A percentile compares a stretch with the other conserved stretches of the same genome.
These are phyloP conservation scores for Geococcyx californianus DNA, from an alignment of 2,113 vertebrate species.

Conservation along the genomic window DNA sequence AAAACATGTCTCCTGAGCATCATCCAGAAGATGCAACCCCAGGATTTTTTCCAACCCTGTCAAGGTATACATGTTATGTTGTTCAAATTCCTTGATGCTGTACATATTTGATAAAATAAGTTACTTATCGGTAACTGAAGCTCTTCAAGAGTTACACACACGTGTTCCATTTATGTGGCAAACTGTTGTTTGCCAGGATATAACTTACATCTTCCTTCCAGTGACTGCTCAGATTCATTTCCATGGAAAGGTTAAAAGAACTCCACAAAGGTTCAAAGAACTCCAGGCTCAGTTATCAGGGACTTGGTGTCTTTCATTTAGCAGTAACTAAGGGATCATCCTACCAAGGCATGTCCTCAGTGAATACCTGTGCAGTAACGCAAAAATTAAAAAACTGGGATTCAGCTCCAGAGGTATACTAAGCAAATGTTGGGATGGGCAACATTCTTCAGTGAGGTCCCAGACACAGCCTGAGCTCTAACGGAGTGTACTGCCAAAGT, in stretches of 20 bases:
- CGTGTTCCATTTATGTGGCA: neutral
- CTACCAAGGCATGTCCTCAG: neutral
- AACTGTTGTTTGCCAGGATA: neutral
- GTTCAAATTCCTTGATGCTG: neutral
- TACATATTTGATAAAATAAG: neutral
- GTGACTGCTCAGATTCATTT: neutral
- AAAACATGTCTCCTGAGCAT: neutral
- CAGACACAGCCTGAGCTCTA: neutral
- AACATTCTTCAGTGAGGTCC: neutral
- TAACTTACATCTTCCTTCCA: neutral
- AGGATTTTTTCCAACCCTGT: neutral
- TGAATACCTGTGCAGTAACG: neutral
- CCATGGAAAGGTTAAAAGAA: neutral
- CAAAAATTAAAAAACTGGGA: neutral
- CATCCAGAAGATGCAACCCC: neutral
- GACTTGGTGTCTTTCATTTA: neutral
- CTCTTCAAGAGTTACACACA: neutral
- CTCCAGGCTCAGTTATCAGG: neutral
- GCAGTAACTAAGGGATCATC: neutral
- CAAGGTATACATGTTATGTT: fast-evolving
- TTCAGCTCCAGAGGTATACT: neutral
- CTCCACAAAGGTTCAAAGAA: neutral
- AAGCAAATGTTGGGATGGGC: neutral
- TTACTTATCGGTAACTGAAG: neutral
- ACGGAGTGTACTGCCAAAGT: neutral